Conservation (phyloP, 1,140 invertebrate genomes). For the Apis dorsata region DNA sequence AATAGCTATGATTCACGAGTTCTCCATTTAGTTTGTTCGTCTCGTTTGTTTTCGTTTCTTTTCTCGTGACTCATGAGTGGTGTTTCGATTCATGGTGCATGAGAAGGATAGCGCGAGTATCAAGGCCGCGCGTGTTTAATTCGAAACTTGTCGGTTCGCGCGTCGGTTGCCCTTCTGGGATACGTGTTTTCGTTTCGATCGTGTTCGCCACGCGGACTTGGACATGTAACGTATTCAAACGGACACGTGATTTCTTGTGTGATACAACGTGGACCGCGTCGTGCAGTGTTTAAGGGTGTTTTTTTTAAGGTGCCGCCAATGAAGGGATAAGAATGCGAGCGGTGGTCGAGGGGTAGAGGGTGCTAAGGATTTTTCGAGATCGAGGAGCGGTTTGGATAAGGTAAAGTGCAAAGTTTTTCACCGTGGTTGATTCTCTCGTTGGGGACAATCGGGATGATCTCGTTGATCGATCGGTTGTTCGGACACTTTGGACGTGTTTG, state of each 20-base stretch:
- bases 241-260: slow-evolving; percentile 53
- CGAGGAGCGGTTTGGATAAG: slow-evolving; percentile 45
- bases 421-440: background rate
- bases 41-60: no score
- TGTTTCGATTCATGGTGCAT: background rate
- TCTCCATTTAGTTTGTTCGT: background rate
- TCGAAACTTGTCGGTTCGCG: background rate
- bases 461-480: background rate
- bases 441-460: background rate
- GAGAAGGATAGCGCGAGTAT: background rate
- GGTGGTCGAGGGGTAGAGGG: slow-evolving; percentile 35
- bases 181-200: background rate
- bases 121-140: background rate
- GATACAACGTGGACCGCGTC: slow-evolving; percentile 40
- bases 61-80: background rate
- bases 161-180: background rate
- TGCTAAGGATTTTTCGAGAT: slow-evolving; percentile 23
- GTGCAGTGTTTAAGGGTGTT: slow-evolving; percentile 59
- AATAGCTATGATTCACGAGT: background rate
- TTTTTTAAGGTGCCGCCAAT: slow-evolving; percentile 46
- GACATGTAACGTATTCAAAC: slow-evolving; percentile 34
- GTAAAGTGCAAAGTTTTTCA: slow-evolving; percentile 14
- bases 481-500: background rate
- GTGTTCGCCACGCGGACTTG: background rate
- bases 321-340: slow-evolving; percentile 50